phyloP scores from a whole-genome alignment of 2,113 vertebrate species.

The Geococcyx californianus region DNA sequence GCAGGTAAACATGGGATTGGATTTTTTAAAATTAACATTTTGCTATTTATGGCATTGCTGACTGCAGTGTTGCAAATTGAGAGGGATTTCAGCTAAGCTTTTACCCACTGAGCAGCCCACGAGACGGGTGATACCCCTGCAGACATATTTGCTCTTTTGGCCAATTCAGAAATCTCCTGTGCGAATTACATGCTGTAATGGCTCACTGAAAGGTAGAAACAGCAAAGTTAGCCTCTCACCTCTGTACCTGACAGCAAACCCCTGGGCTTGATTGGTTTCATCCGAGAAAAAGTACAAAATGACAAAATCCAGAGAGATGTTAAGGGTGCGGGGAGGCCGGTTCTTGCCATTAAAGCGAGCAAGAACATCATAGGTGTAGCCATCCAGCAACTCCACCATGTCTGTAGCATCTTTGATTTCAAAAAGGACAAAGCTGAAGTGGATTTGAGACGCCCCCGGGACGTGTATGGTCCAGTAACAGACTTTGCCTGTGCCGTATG shows the following conservation, averaged over 20 bases:
- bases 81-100: not conserved
- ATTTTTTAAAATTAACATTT: not conserved
- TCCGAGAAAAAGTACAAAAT: constrained; percentile 97
- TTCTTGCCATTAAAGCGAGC: constrained; percentile 89
- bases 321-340: constrained; percentile 83
- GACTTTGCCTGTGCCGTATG: constrained; percentile 84
- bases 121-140: not conserved
- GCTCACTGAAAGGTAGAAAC: not conserved
- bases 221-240: constrained; percentile 69
- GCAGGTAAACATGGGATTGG: not conserved
- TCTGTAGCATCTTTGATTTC: constrained; percentile 93
- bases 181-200: not conserved
- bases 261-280: constrained; percentile 91
- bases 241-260: constrained; percentile 91
- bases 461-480: constrained; percentile 97
- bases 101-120: not conserved
- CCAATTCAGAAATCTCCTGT: not conserved
- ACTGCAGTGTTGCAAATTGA: not conserved
- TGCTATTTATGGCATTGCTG: not conserved
- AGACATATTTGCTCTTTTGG: not conserved
- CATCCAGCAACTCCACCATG: constrained; percentile 95
- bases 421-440: constrained; percentile 92
- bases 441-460: constrained; percentile 83
- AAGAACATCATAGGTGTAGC: constrained; percentile 87
- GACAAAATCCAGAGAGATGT: constrained; percentile 89